These are phyloP conservation scores for Parasteatoda lunata DNA, from an alignment of 2,888 invertebrate genomes.

Conservation along the genomic window DNA sequence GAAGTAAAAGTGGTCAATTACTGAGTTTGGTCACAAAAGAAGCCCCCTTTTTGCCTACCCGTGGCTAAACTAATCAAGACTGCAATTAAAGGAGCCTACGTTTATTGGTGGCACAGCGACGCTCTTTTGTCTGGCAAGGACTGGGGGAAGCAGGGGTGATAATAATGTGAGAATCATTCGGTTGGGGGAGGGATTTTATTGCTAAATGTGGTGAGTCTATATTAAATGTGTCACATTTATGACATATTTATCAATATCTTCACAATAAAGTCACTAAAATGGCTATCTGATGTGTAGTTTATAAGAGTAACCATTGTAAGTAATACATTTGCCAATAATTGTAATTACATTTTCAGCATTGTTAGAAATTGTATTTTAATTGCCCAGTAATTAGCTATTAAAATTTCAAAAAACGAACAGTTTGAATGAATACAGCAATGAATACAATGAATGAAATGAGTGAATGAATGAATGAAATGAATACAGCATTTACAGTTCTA, in stretches of 20 bases:
- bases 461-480: no score
- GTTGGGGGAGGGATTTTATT: slow-evolving; percentile 4
- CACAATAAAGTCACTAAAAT: neutral
- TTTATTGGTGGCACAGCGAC: slow-evolving; percentile 32
- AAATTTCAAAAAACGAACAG: no score
- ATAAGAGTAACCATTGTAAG: no score
- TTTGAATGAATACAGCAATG: no score
- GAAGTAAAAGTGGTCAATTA: slow-evolving; percentile 51
- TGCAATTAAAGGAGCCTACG: slow-evolving; percentile 50
- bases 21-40: slow-evolving; percentile 18
- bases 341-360: no score
- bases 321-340: no score
- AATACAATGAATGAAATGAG: no score
- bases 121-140: slow-evolving; percentile 34
- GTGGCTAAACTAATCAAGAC: slow-evolving; percentile 58
- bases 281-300: neutral
- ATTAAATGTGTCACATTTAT: neutral
- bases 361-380: no score
- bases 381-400: no score
- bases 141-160: slow-evolving; percentile 2
- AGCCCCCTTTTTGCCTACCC: slow-evolving; percentile 9
- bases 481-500: no score
- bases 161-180: slow-evolving; percentile 53
- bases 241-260: neutral
- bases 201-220: neutral